These are phyloP conservation scores for Eremophila alpestris DNA, from an alignment of 2,797 vertebrate genomes.

Conservation along the genomic window DNA sequence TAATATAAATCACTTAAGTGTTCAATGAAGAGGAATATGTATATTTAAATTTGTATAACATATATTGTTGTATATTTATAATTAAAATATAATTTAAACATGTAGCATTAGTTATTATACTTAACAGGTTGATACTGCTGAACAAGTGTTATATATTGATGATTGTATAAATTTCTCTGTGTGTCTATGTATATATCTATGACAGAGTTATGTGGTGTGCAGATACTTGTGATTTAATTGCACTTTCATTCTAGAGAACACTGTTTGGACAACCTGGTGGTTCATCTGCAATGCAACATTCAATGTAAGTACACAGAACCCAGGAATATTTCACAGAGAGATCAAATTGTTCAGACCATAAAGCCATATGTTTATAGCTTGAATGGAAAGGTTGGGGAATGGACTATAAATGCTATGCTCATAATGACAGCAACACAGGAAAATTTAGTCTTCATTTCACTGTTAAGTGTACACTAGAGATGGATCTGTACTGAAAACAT, in stretches of 20 bases:
- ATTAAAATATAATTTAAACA: not conserved
- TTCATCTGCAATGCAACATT: constrained; percentile 82
- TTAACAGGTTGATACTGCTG: not conserved
- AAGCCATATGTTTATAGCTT: not conserved
- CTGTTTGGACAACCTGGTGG: constrained; percentile 76
- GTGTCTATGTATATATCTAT: not conserved
- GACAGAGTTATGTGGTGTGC: not conserved
- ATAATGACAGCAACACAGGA: not conserved
- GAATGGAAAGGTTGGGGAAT: not conserved
- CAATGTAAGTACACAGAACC: constrained; percentile 78
- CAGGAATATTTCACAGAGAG: not conserved
- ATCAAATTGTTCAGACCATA: not conserved
- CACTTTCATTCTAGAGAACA: constrained; percentile 77
- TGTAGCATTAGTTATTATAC: not conserved
- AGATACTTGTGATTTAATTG: not conserved
- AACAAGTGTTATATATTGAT: not conserved
- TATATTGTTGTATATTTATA: not conserved
- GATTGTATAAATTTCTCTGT: not conserved
- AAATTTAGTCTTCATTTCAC: constrained; percentile 5
- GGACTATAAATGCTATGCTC: not conserved
- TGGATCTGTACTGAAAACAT: not conserved
- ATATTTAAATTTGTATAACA: not conserved
- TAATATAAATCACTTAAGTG: not conserved
- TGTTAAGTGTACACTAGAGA: not conserved
- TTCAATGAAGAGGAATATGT: not conserved